phyloP scores from a whole-genome alignment of 2,113 vertebrate genomes.

The Mungos mungo region DNA sequence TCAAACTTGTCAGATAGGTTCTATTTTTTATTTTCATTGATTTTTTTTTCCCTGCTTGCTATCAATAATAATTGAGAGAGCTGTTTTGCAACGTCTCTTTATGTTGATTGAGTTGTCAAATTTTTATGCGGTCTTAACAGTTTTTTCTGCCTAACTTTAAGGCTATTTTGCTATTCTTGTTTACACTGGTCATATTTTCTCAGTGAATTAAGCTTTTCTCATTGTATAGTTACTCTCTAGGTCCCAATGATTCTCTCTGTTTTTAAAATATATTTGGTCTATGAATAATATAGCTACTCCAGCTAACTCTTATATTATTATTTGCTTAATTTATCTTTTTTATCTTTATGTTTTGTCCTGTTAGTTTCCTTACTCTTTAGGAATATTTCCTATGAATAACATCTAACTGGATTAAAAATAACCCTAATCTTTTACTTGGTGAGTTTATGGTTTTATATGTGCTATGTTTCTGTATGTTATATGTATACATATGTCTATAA shows the following conservation, averaged over 20 bases:
- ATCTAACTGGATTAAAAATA: background rate
- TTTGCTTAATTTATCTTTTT: background rate
- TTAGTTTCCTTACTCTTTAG: background rate
- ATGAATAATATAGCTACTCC: no score
- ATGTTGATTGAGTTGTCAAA: background rate
- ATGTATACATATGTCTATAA: background rate
- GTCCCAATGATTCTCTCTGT: background rate
- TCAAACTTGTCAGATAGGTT: background rate
- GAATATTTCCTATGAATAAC: background rate
- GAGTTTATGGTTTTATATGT: background rate
- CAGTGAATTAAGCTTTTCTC: background rate
- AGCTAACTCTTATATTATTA: background rate
- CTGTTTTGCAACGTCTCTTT: background rate
- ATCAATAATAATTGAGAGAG: background rate
- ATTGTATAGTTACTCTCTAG: background rate
- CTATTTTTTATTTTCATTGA: background rate
- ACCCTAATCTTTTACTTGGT: background rate
- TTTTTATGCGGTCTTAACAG: background rate
- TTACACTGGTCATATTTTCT: background rate
- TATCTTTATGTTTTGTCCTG: background rate
- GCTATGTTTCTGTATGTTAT: background rate
- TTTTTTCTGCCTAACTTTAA: background rate
- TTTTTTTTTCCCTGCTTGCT: background rate
- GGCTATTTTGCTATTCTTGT: background rate
- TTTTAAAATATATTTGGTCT: background rate